A percentile compares a stretch with the other conserved stretches of the same genome.
Evolutionary conservation across 2,797 vertebrate species (phyloP).

Genomic region (Hemitrygon akajei): DNA sequence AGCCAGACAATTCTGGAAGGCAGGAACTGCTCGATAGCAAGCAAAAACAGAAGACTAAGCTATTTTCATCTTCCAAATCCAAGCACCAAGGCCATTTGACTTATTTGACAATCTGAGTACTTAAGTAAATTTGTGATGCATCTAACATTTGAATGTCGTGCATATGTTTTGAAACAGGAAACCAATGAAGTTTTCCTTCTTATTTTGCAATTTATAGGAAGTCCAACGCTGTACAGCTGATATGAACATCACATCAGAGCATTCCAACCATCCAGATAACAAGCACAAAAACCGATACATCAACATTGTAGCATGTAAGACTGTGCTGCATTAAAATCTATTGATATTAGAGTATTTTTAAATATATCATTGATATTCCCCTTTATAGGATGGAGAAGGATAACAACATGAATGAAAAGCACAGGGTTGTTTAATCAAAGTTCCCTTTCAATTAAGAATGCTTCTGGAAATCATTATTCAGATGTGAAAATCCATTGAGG

Average conservation of each 20-base stretch:
- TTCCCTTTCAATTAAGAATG: neutral
- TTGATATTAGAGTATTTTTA: slow-evolving; percentile 9
- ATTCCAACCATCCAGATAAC: slow-evolving; percentile 97
- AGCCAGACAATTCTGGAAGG: neutral
- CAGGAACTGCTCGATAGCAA: neutral
- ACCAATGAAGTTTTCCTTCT: slow-evolving; percentile 41
- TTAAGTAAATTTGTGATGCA: neutral
- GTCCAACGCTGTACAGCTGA: slow-evolving; percentile 87
- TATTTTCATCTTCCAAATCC: slow-evolving; percentile 46
- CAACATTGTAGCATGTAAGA: slow-evolving; percentile 97
- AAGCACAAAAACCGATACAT: slow-evolving; percentile 99
- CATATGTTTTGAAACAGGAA: slow-evolving; percentile 18
- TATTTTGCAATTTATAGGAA: slow-evolving; percentile 63
- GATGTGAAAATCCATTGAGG: neutral
- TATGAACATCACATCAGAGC: slow-evolving; percentile 95
- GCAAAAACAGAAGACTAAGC: neutral
- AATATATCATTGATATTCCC: neutral
- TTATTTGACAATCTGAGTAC: neutral
- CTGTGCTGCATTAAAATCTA: neutral
- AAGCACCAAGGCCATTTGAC: slow-evolving; percentile 16
- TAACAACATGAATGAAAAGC: neutral
- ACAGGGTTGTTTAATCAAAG: neutral
- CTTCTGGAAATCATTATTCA: slow-evolving; percentile 11
- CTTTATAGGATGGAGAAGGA: neutral
- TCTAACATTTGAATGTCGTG: neutral